These are phyloP conservation scores for Drosophila kambysellisi DNA, from an alignment of 2,888 invertebrate species.

Conservation along the genomic window DNA sequence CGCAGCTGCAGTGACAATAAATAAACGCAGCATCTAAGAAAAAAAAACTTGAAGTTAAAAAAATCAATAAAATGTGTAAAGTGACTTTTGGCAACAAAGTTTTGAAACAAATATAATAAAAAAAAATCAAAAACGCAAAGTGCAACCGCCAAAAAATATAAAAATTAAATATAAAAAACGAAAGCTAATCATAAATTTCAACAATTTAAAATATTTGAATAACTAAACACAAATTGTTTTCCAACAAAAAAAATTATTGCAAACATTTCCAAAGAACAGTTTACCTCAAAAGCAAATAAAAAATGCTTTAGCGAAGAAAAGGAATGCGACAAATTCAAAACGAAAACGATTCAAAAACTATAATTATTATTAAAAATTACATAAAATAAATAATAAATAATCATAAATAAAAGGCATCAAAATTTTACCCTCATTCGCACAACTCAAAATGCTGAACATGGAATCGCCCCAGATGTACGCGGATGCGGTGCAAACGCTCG, in stretches of 20 bases:
- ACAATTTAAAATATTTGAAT: neutral
- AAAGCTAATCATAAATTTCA: conserved; percentile 1
- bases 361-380: neutral
- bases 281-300: conserved; percentile 55
- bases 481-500: conserved; percentile 85
- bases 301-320: conserved; percentile 36
- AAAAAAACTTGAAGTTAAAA: conserved; percentile 8
- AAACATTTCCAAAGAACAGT: conserved; percentile 63
- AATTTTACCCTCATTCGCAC: conserved; percentile 83
- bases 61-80: conserved; percentile 29
- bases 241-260: conserved; percentile 7
- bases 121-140: conserved; percentile 2
- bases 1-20: conserved; percentile 50
- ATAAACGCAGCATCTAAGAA: conserved; percentile 22
- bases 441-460: conserved; percentile 85
- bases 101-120: neutral
- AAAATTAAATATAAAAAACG: conserved; percentile 4
- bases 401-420: conserved; percentile 69
- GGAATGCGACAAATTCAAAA: conserved; percentile 3
- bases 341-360: neutral
- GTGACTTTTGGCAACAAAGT: conserved; percentile 15
- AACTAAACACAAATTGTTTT: conserved; percentile 1
- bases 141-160: conserved; percentile 23
- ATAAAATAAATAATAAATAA: conserved; percentile 2
- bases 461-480: conserved; percentile 86